These are phyloP conservation scores for Drosophila pruinosa DNA, from an alignment of 1,140 invertebrate genomes.

Conservation along the genomic window DNA sequence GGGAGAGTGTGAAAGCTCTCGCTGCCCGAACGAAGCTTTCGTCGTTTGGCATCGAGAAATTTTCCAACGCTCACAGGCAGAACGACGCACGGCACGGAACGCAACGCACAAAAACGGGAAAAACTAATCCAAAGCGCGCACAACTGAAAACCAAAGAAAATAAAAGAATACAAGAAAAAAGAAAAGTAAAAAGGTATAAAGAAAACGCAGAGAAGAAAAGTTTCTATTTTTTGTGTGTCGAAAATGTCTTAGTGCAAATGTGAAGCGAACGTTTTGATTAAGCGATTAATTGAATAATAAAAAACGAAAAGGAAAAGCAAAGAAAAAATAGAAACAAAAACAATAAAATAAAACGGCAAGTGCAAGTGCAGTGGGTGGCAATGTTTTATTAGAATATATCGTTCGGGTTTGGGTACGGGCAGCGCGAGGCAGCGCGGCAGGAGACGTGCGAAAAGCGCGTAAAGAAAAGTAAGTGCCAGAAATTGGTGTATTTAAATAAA, in stretches of 20 bases:
- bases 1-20: conserved; percentile 34
- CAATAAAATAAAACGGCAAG: conserved; percentile 61
- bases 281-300: conserved; percentile 67
- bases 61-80: conserved; percentile 64
- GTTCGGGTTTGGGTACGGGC: conserved; percentile 10
- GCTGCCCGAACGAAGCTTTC: conserved; percentile 9
- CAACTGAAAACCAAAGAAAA: conserved; percentile 29
- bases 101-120: conserved; percentile 66
- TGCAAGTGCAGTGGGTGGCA: conserved; percentile 78
- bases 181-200: conserved; percentile 26
- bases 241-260: conserved; percentile 69
- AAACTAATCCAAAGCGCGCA: conserved; percentile 56
- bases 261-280: conserved; percentile 72
- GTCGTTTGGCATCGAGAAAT: conserved; percentile 44
- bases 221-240: conserved; percentile 13
- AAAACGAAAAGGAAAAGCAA: conserved; percentile 12
- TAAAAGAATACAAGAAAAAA: conserved; percentile 24
- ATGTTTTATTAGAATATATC: conserved; percentile 70
- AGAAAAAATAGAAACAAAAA: conserved; percentile 32
- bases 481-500: conserved; percentile 78
- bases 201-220: conserved; percentile 30
- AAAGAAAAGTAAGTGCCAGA: conserved; percentile 77
- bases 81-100: conserved; percentile 68
- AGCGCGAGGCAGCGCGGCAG: conserved; percentile 11
- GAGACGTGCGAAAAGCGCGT: conserved; percentile 69